A percentile compares a stretch with the other conserved stretches of the same genome.
Conservation (phyloP, 2,888 invertebrate species). For the Chrysomela aeneicollis region DNA sequence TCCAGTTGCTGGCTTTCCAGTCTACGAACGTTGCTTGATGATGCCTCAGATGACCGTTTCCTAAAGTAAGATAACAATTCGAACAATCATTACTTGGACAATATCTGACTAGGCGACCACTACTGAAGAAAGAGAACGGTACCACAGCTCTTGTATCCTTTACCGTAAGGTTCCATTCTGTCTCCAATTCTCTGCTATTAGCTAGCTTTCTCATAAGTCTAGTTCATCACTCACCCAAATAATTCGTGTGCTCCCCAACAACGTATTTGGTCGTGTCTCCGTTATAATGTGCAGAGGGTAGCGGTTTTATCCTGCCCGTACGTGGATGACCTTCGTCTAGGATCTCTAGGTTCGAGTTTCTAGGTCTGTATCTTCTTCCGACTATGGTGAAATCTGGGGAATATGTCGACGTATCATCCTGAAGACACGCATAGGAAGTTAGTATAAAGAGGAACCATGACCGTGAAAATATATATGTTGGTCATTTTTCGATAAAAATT, state of each 20-base stretch:
- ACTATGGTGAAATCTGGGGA: constrained; percentile 40
- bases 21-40: constrained; percentile 70
- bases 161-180: too few relatives aligned
- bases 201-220: too few relatives aligned
- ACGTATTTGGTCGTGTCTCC: constrained; percentile 70
- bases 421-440: constrained; percentile 18
- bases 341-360: constrained; percentile 25
- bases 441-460: neutral
- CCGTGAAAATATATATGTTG: constrained; percentile 1
- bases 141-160: too few relatives aligned
- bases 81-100: too few relatives aligned
- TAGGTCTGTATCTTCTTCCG: constrained; percentile 25
- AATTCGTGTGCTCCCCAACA: constrained; percentile 66
- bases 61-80: too few relatives aligned
- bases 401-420: constrained; percentile 37
- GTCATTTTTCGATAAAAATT: too few relatives aligned
- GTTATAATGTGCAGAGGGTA: constrained; percentile 69
- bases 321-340: constrained; percentile 38
- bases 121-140: too few relatives aligned
- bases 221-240: constrained; percentile 23
- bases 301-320: constrained; percentile 57
- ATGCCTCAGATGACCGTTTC: constrained; percentile 73
- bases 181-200: too few relatives aligned
- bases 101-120: too few relatives aligned
- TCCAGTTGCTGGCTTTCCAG: constrained; percentile 74